Evolutionary conservation across 2,888 invertebrate genomes (phyloP).

Genomic region (Yponomeuta plumbellus): DNA sequence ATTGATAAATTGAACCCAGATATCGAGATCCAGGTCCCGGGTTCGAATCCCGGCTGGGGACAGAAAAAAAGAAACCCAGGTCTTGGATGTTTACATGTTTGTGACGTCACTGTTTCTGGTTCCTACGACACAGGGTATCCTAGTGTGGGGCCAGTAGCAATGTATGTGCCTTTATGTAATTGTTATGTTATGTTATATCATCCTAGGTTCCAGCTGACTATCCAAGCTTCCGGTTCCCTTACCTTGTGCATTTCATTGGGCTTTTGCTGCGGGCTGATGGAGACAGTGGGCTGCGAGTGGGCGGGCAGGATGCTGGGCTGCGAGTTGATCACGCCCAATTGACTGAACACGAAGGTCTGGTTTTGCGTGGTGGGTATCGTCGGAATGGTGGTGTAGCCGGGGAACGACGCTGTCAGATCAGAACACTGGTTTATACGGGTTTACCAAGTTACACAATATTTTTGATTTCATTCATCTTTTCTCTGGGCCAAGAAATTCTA

Average conservation of each 20-base stretch:
- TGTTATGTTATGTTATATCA: too few species aligned
- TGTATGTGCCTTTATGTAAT: too few species aligned
- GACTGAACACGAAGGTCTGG: slow-evolving; percentile 86
- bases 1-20: too few species aligned
- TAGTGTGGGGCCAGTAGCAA: too few species aligned
- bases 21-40: too few species aligned
- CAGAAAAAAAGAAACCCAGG: too few species aligned
- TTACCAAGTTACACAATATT: neutral
- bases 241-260: slow-evolving; percentile 82
- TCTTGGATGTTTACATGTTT: too few species aligned
- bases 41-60: too few species aligned
- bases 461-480: neutral
- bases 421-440: neutral
- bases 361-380: slow-evolving; percentile 86
- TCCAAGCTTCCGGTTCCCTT: slow-evolving; percentile 22
- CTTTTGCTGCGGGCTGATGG: slow-evolving; percentile 76
- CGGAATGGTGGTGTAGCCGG: slow-evolving; percentile 87
- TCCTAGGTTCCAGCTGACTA: neutral
- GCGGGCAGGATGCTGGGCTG: slow-evolving; percentile 81
- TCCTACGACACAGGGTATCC: too few species aligned
- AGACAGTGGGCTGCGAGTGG: slow-evolving; percentile 70
- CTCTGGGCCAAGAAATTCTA: too few species aligned
- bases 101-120: too few species aligned
- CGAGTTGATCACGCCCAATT: slow-evolving; percentile 81
- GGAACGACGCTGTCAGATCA: slow-evolving; percentile 72